These are phyloP conservation scores for Archaeoteleia sp. DNA, from an alignment of 2,888 invertebrate species.

Conservation along the genomic window DNA sequence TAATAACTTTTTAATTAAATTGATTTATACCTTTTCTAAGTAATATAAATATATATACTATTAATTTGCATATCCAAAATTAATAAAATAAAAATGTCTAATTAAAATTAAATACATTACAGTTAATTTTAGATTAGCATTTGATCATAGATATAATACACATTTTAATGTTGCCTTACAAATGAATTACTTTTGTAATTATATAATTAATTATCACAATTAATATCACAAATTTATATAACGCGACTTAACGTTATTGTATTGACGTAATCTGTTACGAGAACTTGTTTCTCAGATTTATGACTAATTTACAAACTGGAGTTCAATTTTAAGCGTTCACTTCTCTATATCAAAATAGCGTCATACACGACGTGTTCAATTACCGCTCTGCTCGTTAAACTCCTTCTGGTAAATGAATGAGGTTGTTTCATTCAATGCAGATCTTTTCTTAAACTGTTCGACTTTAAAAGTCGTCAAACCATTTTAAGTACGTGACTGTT, in stretches of 20 bases:
- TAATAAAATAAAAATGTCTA: too few species aligned
- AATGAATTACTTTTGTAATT: too few species aligned
- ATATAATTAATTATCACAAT: slow-evolving; percentile 18
- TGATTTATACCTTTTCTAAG: too few species aligned
- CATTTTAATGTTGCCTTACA: too few species aligned
- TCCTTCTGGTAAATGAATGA: slow-evolving; percentile 38
- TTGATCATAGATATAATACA: too few species aligned
- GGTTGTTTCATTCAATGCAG: slow-evolving; percentile 46
- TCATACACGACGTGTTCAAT: slow-evolving; percentile 37
- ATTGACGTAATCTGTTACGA: slow-evolving; percentile 37
- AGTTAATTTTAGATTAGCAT: too few species aligned
- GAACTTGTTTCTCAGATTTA: slow-evolving; percentile 33
- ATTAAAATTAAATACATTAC: too few species aligned
- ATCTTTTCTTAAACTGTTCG: slow-evolving; percentile 32
- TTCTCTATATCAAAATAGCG: slow-evolving; percentile 20
- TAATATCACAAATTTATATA: slow-evolving; percentile 34
- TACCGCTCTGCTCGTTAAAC: slow-evolving; percentile 40
- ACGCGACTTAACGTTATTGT: slow-evolving; percentile 33
- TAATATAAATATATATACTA: too few species aligned
- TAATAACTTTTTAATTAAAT: too few species aligned
- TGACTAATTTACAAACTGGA: slow-evolving; percentile 39
- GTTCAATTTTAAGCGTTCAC: slow-evolving; percentile 22
- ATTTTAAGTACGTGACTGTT: slow-evolving; percentile 28
- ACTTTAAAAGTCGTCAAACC: slow-evolving; percentile 32
- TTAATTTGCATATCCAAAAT: too few species aligned